Conservation (phyloP, 1,140 invertebrate genomes). For the Chlorops oryzae region DNA sequence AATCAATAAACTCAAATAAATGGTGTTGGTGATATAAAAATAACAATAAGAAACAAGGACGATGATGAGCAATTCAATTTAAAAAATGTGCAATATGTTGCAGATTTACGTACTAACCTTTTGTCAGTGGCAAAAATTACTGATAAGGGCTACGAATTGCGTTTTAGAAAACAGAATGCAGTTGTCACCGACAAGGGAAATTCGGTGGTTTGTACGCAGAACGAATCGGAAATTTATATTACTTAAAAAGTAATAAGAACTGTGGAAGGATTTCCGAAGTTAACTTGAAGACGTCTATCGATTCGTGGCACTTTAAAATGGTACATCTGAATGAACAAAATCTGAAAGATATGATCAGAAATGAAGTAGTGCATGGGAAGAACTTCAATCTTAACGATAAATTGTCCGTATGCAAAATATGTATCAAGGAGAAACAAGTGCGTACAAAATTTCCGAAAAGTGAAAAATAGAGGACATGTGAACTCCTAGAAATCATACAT, state of each 20-base stretch:
- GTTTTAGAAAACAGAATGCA: constrained; percentile 5
- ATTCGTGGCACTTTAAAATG: constrained; percentile 7
- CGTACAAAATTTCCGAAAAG: background rate
- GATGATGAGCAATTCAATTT: background rate
- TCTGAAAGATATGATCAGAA: constrained; percentile 3
- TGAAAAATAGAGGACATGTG: too few species aligned
- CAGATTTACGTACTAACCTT: constrained; percentile 10
- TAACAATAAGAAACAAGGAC: background rate
- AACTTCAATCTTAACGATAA: background rate
- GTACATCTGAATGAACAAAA: constrained; percentile 9
- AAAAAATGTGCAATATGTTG: constrained; percentile 7
- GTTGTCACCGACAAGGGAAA: background rate
- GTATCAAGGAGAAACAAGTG: constrained; percentile 6
- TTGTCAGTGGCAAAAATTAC: constrained; percentile 8
- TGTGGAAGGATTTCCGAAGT: background rate
- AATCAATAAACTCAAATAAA: background rate
- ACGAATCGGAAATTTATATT: constrained; percentile 7
- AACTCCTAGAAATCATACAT: too few species aligned
- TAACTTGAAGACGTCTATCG: background rate
- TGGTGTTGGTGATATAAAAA: constrained; percentile 5
- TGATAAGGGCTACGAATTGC: constrained; percentile 6
- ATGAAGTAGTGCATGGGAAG: constrained; percentile 1
- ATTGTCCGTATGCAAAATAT: constrained; percentile 1
- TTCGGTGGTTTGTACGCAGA: constrained; percentile 1
- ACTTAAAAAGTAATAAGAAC: background rate